Evolutionary conservation across 2,888 invertebrate genomes (phyloP).

Genomic region (Machimus atricapillus): DNA sequence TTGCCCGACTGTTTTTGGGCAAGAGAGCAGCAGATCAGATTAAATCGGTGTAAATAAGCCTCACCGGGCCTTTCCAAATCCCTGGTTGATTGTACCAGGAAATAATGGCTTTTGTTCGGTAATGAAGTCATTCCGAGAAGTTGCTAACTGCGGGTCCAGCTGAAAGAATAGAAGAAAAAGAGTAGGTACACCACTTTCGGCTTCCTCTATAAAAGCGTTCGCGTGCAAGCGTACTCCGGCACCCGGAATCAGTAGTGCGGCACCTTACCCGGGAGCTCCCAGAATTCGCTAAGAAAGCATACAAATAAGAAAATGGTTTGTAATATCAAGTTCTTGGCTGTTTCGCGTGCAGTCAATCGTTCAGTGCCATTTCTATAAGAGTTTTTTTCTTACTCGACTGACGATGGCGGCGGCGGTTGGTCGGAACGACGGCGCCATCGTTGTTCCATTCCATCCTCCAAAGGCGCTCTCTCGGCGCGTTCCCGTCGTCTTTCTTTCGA

Average conservation of each 20-base stretch:
- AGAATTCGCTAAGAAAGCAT: not conserved
- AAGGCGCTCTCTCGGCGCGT: not conserved
- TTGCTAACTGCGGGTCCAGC: not conserved
- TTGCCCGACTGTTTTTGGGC: not conserved
- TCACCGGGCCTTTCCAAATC: not conserved
- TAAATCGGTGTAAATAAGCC: not conserved
- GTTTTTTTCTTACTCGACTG: not conserved
- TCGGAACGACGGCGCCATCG: not conserved
- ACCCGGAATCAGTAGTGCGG: not conserved
- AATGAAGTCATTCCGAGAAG: not conserved
- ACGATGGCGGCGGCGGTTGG: not conserved
- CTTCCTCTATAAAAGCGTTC: not conserved
- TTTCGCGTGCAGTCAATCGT: not conserved
- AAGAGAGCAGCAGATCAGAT: not conserved
- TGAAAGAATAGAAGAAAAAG: not conserved
- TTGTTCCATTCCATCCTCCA: not conserved
- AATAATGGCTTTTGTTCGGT: not conserved
- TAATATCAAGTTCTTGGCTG: not conserved
- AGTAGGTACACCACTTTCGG: not conserved
- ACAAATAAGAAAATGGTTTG: not conserved
- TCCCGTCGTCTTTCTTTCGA: not conserved
- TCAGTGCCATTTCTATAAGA: not conserved
- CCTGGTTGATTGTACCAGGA: not conserved
- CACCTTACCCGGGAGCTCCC: not conserved
- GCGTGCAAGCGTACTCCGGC: not conserved